Conservation (phyloP, 2,888 invertebrate genomes). For the Hesperia comma region DNA sequence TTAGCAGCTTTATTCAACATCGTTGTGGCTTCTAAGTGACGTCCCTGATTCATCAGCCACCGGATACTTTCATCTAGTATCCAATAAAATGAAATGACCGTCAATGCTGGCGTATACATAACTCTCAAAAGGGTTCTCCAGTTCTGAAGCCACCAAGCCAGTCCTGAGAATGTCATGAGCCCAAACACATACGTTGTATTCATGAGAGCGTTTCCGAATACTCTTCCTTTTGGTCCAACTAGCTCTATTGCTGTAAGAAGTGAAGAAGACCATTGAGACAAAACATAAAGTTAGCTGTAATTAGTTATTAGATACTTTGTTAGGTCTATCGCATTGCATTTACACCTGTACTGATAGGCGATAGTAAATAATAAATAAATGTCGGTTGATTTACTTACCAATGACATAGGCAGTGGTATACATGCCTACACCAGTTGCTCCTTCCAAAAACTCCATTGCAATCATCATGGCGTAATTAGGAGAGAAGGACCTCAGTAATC, state of each 20-base stretch:
- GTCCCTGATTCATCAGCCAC: slow-evolving; percentile 89
- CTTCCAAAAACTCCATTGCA: slow-evolving; percentile 82
- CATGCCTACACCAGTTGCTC: slow-evolving; percentile 82
- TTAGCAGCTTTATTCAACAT: slow-evolving; percentile 86
- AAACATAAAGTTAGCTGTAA: too few relatives aligned
- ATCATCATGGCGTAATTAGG: slow-evolving; percentile 82
- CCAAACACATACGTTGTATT: slow-evolving; percentile 89
- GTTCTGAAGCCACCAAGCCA: slow-evolving; percentile 87
- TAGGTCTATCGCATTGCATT: too few relatives aligned
- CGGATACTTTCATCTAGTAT: slow-evolving; percentile 89
- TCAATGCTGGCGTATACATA: slow-evolving; percentile 87
- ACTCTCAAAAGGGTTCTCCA: slow-evolving; percentile 88
- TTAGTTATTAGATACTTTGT: too few relatives aligned
- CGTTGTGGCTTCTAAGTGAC: slow-evolving; percentile 85
- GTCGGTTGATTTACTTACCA: slow-evolving; percentile 64
- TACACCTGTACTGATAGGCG: too few relatives aligned
- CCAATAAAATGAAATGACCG: slow-evolving; percentile 88
- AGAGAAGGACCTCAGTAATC: slow-evolving; percentile 83
- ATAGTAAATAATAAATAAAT: too few relatives aligned
- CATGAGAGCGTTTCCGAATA: slow-evolving; percentile 89
- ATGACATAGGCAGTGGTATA: slow-evolving; percentile 85
- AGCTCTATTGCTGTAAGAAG: slow-evolving; percentile 89
- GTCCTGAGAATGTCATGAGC: slow-evolving; percentile 86
- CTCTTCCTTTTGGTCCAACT: slow-evolving; percentile 89
- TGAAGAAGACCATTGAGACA: too few relatives aligned